Percentiles rank a stretch among this genome's conserved stretches.
Conservation (phyloP, 1,140 invertebrate species). For the Neocloeon triangulifer region DNA sequence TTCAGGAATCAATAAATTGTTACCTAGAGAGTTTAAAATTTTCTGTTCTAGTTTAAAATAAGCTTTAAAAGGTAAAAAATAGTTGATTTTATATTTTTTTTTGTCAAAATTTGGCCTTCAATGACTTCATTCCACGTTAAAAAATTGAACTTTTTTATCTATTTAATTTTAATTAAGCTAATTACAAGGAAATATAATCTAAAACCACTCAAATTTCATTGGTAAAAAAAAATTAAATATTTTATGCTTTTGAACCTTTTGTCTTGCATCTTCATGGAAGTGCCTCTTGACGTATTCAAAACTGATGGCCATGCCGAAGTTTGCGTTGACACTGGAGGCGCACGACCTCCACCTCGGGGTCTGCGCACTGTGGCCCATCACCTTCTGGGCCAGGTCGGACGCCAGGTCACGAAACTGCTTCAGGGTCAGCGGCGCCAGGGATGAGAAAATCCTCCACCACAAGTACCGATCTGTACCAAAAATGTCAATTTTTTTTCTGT, state of each 20-base stretch:
- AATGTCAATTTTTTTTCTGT: background rate
- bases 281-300: constrained; percentile 47
- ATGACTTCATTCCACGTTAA: too few relatives aligned
- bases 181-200: constrained; percentile 1
- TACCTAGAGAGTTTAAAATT: too few relatives aligned
- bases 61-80: too few relatives aligned
- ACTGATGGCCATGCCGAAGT: constrained; percentile 55
- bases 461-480: constrained; percentile 28
- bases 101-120: too few relatives aligned
- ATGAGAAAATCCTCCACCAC: constrained; percentile 41
- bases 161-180: too few relatives aligned
- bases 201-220: background rate
- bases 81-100: too few relatives aligned
- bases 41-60: too few relatives aligned
- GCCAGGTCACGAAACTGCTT: constrained; percentile 30
- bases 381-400: constrained; percentile 32
- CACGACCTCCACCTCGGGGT: constrained; percentile 50
- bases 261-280: constrained; percentile 39
- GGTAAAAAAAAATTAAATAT: constrained; percentile 3
- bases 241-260: constrained; percentile 25
- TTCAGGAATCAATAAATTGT: too few relatives aligned
- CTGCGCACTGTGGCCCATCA: constrained; percentile 34
- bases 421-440: constrained; percentile 33
- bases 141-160: constrained; percentile 1
- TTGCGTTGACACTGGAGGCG: constrained; percentile 46